A percentile compares a stretch with the other conserved stretches of the same genome.
phyloP scores from a whole-genome alignment of 2,888 invertebrate genomes.

The Isoperla grammatica region DNA sequence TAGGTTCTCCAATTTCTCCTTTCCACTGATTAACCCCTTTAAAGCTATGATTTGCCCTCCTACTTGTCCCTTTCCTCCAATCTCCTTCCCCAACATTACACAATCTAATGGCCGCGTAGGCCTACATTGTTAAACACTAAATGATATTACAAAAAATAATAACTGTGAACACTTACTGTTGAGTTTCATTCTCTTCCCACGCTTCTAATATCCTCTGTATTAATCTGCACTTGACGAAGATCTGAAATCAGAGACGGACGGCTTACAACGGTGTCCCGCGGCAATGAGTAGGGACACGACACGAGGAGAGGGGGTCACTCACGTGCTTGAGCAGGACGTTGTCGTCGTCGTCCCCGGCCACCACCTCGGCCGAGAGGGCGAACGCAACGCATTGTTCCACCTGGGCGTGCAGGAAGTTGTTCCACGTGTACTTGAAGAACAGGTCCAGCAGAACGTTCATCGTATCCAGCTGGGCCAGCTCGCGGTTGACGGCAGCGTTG shows the following conservation, averaged over 20 bases:
- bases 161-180: slow-evolving; percentile 80
- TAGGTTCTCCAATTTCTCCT: too few species aligned
- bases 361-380: slow-evolving; percentile 51
- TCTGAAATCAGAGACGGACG: slow-evolving; percentile 50
- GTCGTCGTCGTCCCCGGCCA: slow-evolving; percentile 34
- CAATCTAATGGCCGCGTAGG: too few species aligned
- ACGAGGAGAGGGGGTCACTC: too few species aligned
- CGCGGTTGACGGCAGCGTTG: slow-evolving; percentile 63
- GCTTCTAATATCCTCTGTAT: slow-evolving; percentile 73
- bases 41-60: too few species aligned
- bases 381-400: slow-evolving; percentile 71
- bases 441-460: slow-evolving; percentile 60
- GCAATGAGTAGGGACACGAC: too few species aligned
- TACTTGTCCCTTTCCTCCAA: too few species aligned
- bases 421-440: slow-evolving; percentile 85
- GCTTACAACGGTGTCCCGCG: neutral
- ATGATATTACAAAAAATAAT: too few species aligned
- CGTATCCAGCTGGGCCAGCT: slow-evolving; percentile 53
- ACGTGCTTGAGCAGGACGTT: slow-evolving; percentile 39
- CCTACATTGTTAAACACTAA: too few species aligned
- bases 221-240: slow-evolving; percentile 72
- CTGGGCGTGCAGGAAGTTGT: slow-evolving; percentile 93
- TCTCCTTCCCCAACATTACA: too few species aligned
- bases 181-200: slow-evolving; percentile 71
- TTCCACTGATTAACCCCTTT: too few species aligned